Base-by-base conservation (phyloP, 2,797 vertebrate genomes). In the Semotilus atromaculatus region DNA sequence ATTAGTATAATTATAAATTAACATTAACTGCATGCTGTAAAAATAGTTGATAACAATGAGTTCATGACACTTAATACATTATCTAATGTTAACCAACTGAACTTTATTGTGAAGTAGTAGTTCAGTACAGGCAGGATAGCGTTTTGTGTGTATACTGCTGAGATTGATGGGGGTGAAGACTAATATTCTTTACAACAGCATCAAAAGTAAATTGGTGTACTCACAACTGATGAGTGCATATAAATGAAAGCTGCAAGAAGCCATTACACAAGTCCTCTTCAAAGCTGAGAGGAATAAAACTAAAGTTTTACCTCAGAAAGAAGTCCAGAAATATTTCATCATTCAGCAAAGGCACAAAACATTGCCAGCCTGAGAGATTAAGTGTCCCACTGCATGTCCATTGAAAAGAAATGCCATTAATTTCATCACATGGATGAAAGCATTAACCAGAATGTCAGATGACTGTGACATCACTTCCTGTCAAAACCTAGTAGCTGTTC, bases 391-490 rank as follows among this genome's bases (percentile, higher is more conserved):
- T 67, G 23, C 29, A n/a, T 62, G 21, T 60, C 70, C 81, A 67
- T 16, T 75, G n/a, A 75, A 77, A 31, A 67, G 6, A 64, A 67
- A 43, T 51, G 34, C 26, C 4, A 40, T 67, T 68, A 0, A 76
- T 53, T 38, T 51, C 58, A 76, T 64, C 58, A 36, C 8, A 66
- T 26, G 18, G 10, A 43, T 13, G 29, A 80, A 67, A 75, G 48
- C 43, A 51, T 74, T 43, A 74, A 62, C 40, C 34, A 43, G 58
- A 36, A 82, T 60, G 64, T 2, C 8, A 82, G 40, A 73, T 68
- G 48, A 58, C 18, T n/a, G 45, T 70, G 36, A 58, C 74, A 70
- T 84, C 82, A 70, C 45, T 70, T 78, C 73, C 74, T 78, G 64
- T 78, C 34, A 83, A n/a, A n/a, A 67, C 18, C 7, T 51, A 66